Evolutionary conservation across 2,888 invertebrate species (phyloP), one percentile per base, ranked within the genome.

Genomic region (Xanthorhoe designata): DNA sequence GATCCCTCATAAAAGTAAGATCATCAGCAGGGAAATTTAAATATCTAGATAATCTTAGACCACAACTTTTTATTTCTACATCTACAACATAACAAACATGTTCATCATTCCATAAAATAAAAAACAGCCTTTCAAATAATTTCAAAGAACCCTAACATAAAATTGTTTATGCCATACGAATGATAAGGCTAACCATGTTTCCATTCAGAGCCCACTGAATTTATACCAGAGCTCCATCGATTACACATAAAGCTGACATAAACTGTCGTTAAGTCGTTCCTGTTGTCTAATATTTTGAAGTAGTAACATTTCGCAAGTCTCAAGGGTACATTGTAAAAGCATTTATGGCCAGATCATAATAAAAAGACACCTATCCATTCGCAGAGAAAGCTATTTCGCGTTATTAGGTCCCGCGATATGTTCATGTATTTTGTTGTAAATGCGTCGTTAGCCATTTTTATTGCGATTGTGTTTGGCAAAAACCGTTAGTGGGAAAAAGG

Each of bases 241-340:
- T 84, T 80, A 74, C 68, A 77, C 72, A 76, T 84, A 83, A 84
- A 77, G 73, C 77, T 78, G 79, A 78, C 78, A 78, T 76, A 78
- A 79, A 75, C 75, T 76, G 42, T 64, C 29, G 55, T 52, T 52
- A 55, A 8, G 24, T 24, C 18, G 32, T 13, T 15, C 19, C 51
- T 56, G 60, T 75, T 78, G 72, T 70, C 60, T 70, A 64, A 70
- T 68, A 70, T 68, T 61, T 65, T 64, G 64, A 64, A 64, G 64
- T 56, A 59, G 50, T 73, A 70, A 69, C 69, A 71, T 72, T 75
- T 71, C 58, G 61, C 70, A 63, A 50, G 65, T 52, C 58, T 56
- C 58, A 38, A 62, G 54, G 72, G 67, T 70, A 68, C 76, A 73
- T 72, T 75, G 75, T 76, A 75, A 74, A 76, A 74, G 61, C 80